phyloP scores from a whole-genome alignment of 2,797 vertebrate species.

The Aldrovandia affinis region DNA sequence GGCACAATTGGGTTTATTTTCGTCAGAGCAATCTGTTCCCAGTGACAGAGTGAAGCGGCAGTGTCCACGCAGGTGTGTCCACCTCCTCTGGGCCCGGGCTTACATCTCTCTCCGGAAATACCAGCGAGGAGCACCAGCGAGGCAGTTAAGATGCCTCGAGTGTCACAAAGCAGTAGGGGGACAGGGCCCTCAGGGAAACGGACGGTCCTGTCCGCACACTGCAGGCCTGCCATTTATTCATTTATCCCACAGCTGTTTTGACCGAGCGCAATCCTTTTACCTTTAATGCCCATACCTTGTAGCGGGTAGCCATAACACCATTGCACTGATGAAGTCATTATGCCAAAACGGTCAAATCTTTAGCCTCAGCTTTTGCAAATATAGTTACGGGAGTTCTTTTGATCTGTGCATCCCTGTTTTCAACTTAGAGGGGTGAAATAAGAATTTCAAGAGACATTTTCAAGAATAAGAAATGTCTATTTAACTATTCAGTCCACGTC shows the following conservation, averaged over 20 bases:
- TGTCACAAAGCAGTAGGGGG: background rate
- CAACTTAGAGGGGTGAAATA: too few relatives aligned
- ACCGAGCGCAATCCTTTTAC: background rate
- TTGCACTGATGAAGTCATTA: background rate
- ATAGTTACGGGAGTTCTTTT: background rate
- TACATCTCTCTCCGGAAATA: background rate
- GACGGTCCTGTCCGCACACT: background rate
- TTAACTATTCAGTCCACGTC: too few relatives aligned
- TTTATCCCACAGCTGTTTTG: too few relatives aligned
- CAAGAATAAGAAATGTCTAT: too few relatives aligned
- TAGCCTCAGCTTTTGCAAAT: background rate
- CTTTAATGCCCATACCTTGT: background rate
- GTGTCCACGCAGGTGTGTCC: background rate
- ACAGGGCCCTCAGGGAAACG: background rate
- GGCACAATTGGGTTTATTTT: slow-evolving; percentile 14
- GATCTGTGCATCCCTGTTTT: too few relatives aligned
- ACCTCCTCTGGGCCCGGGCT: background rate
- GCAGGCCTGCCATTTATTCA: too few relatives aligned
- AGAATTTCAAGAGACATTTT: too few relatives aligned
- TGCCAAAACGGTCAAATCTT: background rate
- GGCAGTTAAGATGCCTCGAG: background rate
- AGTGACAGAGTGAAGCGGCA: background rate
- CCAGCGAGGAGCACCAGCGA: background rate
- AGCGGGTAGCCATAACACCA: background rate
- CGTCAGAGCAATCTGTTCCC: background rate